phyloP scores from a whole-genome alignment of 2,888 invertebrate genomes.

The Aporophyla nigra region DNA sequence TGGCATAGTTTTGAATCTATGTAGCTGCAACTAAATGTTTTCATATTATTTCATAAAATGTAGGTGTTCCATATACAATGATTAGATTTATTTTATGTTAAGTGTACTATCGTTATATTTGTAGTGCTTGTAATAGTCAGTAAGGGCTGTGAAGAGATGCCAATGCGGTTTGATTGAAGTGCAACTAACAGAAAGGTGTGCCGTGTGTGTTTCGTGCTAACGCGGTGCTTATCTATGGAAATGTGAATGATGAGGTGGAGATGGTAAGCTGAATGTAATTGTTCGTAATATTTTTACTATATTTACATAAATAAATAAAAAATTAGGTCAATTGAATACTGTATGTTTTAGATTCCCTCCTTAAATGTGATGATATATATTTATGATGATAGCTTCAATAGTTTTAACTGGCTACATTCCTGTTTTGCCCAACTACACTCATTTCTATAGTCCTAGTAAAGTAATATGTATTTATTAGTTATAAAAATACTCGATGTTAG shows the following conservation, averaged over 20 bases:
- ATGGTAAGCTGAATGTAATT: conserved; percentile 35
- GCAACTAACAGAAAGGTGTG: conserved; percentile 56
- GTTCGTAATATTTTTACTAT: conserved; percentile 36
- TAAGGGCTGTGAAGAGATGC: conserved; percentile 81
- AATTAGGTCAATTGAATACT: conserved; percentile 40
- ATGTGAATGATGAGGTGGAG: conserved; percentile 22
- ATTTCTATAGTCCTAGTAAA: conserved; percentile 50
- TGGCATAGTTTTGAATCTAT: conserved; percentile 59
- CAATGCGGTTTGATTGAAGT: conserved; percentile 56
- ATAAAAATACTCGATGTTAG: conserved; percentile 46
- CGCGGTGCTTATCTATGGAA: conserved; percentile 59
- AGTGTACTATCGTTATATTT: conserved; percentile 70
- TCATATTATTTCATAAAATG: conserved; percentile 49
- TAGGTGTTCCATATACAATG: conserved; percentile 65
- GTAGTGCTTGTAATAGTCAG: conserved; percentile 77
- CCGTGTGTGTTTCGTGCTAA: conserved; percentile 54
- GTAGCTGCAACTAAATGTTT: conserved; percentile 48
- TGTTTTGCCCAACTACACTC: conserved; percentile 46
- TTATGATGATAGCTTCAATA: conserved; percentile 47
- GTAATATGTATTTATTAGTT: conserved; percentile 40
- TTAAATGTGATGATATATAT: conserved; percentile 55
- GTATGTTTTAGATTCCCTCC: conserved; percentile 55
- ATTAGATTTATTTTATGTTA: conserved; percentile 71
- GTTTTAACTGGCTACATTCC: conserved; percentile 62
- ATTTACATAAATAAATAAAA: conserved; percentile 47